phyloP scores from a whole-genome alignment of 2,797 vertebrate species.

The Enteromius unitaeniatus region DNA sequence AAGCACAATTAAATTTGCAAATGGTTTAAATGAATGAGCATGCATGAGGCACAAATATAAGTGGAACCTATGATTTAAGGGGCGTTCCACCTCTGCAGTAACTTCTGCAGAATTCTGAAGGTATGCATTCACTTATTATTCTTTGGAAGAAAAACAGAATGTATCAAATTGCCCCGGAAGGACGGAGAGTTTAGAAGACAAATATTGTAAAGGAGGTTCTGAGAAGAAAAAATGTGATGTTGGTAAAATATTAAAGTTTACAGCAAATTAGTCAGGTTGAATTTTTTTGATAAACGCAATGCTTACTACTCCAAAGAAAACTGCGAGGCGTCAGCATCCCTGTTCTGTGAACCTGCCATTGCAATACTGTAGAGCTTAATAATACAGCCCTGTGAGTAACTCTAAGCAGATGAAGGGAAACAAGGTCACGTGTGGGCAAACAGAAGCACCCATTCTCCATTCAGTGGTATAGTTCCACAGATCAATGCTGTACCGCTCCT shows the following conservation, averaged over 20 bases:
- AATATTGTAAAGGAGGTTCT: neutral
- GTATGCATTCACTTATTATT: neutral
- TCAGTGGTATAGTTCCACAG: neutral
- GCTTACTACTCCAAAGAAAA: slow-evolving; percentile 6
- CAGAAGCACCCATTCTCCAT: slow-evolving; percentile 25
- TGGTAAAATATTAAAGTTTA: neutral
- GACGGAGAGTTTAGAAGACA: neutral
- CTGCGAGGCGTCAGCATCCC: neutral
- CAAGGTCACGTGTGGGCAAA: slow-evolving; percentile 19
- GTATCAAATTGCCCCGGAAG: neutral
- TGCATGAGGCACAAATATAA: neutral
- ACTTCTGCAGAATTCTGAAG: slow-evolving; percentile 7
- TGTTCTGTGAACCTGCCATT: slow-evolving; percentile 5
- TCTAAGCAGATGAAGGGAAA: slow-evolving; percentile 35
- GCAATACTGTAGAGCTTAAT: slow-evolving; percentile 27
- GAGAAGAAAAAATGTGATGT: neutral
- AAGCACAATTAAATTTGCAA: neutral
- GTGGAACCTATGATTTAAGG: neutral
- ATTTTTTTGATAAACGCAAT: slow-evolving; percentile 4
- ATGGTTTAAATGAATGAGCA: neutral
- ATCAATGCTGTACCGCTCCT: neutral
- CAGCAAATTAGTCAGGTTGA: neutral
- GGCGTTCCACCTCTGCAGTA: neutral
- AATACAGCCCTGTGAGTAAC: neutral
- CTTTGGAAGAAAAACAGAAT: slow-evolving; percentile 6